Evolutionary conservation across 2,113 vertebrate species (phyloP).

Genomic region (Globicephala melas): DNA sequence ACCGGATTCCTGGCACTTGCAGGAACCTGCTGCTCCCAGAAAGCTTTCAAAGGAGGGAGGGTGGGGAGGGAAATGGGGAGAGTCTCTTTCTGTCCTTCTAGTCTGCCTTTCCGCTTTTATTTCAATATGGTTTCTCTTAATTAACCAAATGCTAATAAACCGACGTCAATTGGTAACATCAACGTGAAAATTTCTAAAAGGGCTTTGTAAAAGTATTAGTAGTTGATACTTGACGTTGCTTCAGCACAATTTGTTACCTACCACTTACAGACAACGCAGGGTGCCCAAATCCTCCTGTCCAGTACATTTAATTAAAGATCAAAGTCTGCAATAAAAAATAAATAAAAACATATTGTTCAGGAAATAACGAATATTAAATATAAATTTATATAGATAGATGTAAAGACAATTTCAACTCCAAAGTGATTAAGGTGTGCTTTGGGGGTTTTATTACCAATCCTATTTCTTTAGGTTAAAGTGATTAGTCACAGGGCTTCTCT

Average conservation of each 20-base stretch:
- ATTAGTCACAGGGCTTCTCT: not conserved
- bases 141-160: not conserved
- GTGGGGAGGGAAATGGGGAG: not conserved
- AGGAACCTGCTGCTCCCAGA: slow-evolving; percentile 31
- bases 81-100: not conserved
- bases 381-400: not conserved
- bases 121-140: not conserved
- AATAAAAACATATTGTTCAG: not conserved
- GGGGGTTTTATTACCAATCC: not conserved
- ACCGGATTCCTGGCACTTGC: not conserved
- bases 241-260: not conserved
- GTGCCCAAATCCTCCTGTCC: not conserved
- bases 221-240: not conserved
- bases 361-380: not conserved
- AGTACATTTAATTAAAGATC: not conserved
- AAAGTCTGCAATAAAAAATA: not conserved
- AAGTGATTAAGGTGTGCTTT: not conserved
- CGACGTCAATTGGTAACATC: not conserved
- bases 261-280: not conserved
- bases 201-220: not conserved
- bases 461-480: not conserved
- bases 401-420: not conserved
- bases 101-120: not conserved
- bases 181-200: not conserved
- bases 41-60: not conserved